Evolutionary conservation across 2,113 vertebrate species (phyloP).

Genomic region (Corythornis cristatus): DNA sequence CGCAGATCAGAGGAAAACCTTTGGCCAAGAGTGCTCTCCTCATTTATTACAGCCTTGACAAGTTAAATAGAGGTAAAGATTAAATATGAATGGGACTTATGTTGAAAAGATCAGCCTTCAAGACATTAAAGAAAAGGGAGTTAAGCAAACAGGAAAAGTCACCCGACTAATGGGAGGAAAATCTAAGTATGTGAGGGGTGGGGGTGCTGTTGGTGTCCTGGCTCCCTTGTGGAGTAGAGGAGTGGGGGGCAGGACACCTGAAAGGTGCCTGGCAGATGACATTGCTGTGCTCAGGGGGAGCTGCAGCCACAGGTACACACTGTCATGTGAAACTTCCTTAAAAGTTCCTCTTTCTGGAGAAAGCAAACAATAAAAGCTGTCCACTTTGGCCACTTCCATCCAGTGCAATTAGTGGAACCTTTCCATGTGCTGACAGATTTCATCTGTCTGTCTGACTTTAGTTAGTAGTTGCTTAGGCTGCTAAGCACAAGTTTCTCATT

Average conservation of each 20-base stretch:
- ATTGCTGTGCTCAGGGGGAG: neutral
- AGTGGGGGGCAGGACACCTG: neutral
- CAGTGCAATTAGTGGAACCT: neutral
- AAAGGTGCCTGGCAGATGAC: neutral
- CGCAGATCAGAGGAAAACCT: slow-evolving; percentile 20
- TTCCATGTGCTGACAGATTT: slow-evolving; percentile 35
- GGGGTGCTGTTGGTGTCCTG: neutral
- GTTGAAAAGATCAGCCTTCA: slow-evolving; percentile 49
- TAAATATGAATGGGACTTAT: slow-evolving; percentile 55
- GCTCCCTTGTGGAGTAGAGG: neutral
- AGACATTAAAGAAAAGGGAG: slow-evolving; percentile 40
- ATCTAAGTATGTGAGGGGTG: neutral
- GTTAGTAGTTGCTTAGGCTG: slow-evolving; percentile 10
- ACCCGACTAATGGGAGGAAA: slow-evolving; percentile 22
- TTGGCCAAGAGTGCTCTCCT: neutral
- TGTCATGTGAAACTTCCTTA: neutral
- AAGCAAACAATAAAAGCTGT: neutral
- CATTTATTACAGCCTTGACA: slow-evolving; percentile 55
- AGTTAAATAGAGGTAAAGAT: slow-evolving; percentile 58
- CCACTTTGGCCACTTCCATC: neutral
- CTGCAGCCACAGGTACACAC: neutral
- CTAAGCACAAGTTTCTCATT: slow-evolving; percentile 4
- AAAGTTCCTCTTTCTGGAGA: neutral
- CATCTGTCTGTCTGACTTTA: neutral
- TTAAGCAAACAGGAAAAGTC: slow-evolving; percentile 50